Base-by-base conservation (phyloP, 2,888 invertebrate species). In the Bellardia pandia region DNA sequence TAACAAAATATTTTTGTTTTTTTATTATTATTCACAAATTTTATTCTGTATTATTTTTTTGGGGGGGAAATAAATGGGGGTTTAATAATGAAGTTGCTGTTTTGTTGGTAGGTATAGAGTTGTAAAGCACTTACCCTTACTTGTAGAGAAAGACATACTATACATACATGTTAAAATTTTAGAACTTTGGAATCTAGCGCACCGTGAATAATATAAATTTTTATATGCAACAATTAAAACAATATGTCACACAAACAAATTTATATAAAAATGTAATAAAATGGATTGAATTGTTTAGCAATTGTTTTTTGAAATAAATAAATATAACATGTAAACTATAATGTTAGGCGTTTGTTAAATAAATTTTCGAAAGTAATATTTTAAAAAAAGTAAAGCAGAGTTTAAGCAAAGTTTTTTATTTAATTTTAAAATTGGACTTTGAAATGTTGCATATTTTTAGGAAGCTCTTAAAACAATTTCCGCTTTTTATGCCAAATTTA, bases 191-290 rank as follows among this genome's bases (percentile, higher is more conserved):
- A 14, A 66, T 64, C 74, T 74, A 13, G 33, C 5, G 56, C 40
- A 68, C 33, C 37, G 56, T n/a, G 53, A 51, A 64, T 62, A 53
- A 33, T 68, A 72, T 84, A 84, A 79, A 80, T 75, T 80, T 85
- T 85, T 85, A 80, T 85, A 64, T 75, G 75, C 85, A 79, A 62
- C 85, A 85, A 85, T 85, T 85, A 75, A 80, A 85, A 69, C 69
- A 85, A 79, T 79, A 80, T 85, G 85, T 80, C 62, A 76, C 42
- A 45, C 72, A 80, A 71, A 71, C 16, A 33, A 23, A 51, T 48
- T 48, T 62, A 64, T 33, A 30, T 40, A 66, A 64, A 56, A 16
- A 11, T 45, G 30, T 45, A 82, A 60, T 14, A n/a, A 66, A 72
- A 81, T 66, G 42, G 51, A 72, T 82, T 62, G 42, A 58, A 40